phyloP scores from a whole-genome alignment of 1,140 invertebrate species.

The Globodera rostochiensis region DNA sequence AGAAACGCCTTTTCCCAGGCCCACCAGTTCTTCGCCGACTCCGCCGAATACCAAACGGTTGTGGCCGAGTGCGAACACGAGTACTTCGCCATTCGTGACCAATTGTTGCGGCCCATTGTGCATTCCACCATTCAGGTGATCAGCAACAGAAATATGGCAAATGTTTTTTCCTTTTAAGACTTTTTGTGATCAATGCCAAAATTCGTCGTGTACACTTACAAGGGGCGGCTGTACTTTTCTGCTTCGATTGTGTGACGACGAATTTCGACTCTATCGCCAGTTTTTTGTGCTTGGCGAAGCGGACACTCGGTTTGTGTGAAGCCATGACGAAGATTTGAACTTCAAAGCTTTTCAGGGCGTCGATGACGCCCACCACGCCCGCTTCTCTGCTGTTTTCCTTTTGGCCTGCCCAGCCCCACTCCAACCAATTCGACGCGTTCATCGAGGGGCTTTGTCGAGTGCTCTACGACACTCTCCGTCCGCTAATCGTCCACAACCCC shows the following conservation, averaged over 20 bases:
- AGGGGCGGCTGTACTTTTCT: slow-evolving; percentile 60
- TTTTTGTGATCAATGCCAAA: slow-evolving; percentile 42
- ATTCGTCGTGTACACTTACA: slow-evolving; percentile 60
- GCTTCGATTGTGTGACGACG: slow-evolving; percentile 61
- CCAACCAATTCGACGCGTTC: slow-evolving; percentile 68
- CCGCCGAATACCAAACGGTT: slow-evolving; percentile 54
- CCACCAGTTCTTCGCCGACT: slow-evolving; percentile 53
- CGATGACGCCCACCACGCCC: slow-evolving; percentile 27
- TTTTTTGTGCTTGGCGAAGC: slow-evolving; percentile 52
- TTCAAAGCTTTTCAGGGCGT: neutral
- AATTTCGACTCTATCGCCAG: slow-evolving; percentile 63
- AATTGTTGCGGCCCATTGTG: slow-evolving; percentile 56
- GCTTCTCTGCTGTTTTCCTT: slow-evolving; percentile 13
- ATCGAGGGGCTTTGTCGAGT: slow-evolving; percentile 83
- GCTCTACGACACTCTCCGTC: slow-evolving; percentile 89
- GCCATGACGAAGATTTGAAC: neutral
- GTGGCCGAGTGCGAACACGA: slow-evolving; percentile 52
- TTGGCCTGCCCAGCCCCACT: slow-evolving; percentile 18
- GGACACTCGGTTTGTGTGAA: neutral
- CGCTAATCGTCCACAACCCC: slow-evolving; percentile 92
- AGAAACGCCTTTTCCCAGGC: slow-evolving; percentile 52
- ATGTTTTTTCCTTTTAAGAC: slow-evolving; percentile 2
- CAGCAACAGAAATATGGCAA: neutral
- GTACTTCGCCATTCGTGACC: slow-evolving; percentile 56
- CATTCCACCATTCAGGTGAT: slow-evolving; percentile 50